A percentile compares a stretch with the other conserved stretches of the same genome.
These are phyloP conservation scores for Vidua macroura DNA, from an alignment of 2,113 vertebrate genomes.

Conservation along the genomic window DNA sequence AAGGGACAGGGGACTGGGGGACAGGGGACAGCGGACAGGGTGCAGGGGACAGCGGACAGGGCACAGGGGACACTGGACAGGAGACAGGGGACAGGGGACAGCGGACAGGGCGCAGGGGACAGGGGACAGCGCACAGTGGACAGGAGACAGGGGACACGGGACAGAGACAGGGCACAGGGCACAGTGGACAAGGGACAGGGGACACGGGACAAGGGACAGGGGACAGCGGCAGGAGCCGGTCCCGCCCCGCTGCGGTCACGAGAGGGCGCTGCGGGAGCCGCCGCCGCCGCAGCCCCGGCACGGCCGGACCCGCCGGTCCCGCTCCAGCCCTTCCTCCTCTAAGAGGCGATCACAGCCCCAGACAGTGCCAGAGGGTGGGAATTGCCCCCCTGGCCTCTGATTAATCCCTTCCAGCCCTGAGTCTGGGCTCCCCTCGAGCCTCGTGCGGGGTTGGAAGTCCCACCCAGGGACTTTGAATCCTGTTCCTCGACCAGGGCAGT, in stretches of 20 bases:
- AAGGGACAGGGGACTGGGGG: too few species aligned
- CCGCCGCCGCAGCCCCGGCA: background rate
- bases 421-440: background rate
- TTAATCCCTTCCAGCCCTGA: background rate
- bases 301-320: background rate
- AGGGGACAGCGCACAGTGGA: too few species aligned
- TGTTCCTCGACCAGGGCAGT: fast-evolving
- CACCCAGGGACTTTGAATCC: fast-evolving
- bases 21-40: too few species aligned
- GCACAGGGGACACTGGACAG: too few species aligned
- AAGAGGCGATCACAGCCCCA: background rate
- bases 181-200: too few species aligned
- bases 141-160: too few species aligned
- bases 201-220: too few species aligned
- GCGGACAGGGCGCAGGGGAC: too few species aligned
- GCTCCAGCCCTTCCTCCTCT: background rate
- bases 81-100: background rate
- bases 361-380: background rate
- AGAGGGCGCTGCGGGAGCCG: background rate
- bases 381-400: background rate
- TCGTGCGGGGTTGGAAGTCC: fast-evolving
- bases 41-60: too few species aligned
- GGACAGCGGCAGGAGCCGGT: background rate
- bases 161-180: too few species aligned
- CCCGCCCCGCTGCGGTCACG: background rate